Evolutionary conservation across 2,797 vertebrate species (phyloP).

Genomic region (Poeciliopsis presidionis): DNA sequence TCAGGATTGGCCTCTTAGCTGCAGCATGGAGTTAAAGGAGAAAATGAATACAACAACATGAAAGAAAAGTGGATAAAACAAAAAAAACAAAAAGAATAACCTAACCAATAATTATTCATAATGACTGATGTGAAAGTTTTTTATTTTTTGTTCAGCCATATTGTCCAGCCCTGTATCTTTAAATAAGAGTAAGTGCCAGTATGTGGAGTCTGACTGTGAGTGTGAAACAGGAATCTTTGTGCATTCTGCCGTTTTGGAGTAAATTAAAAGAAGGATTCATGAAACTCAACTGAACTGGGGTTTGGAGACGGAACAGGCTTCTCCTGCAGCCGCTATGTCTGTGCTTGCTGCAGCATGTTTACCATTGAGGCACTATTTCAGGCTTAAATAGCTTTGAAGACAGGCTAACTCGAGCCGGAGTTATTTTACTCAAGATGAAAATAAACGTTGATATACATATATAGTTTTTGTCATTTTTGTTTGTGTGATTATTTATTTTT

Average conservation of each 20-base stretch:
- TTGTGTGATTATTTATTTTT: background rate
- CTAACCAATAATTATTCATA: too few species aligned
- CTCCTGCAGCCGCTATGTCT: background rate
- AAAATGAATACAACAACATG: too few species aligned
- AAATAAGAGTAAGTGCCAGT: background rate
- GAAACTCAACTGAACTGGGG: background rate
- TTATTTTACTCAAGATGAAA: background rate
- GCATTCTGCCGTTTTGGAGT: background rate
- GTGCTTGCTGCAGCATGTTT: background rate
- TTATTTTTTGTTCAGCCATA: too few species aligned
- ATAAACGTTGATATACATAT: background rate
- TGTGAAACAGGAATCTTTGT: background rate
- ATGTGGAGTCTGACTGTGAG: background rate
- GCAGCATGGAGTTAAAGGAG: too few species aligned
- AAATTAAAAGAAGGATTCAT: background rate
- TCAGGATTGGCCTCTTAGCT: too few species aligned
- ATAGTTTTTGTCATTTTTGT: background rate
- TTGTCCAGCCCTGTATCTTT: background rate
- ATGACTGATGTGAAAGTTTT: too few species aligned
- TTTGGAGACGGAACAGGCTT: background rate
- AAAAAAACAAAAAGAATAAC: too few species aligned
- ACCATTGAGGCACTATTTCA: background rate
- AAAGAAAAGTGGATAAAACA: too few species aligned
- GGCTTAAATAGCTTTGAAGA: background rate
- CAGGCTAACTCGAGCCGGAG: background rate